Evolutionary conservation across 2,113 vertebrate genomes (phyloP).

Genomic region (Oxyruncus cristatus): DNA sequence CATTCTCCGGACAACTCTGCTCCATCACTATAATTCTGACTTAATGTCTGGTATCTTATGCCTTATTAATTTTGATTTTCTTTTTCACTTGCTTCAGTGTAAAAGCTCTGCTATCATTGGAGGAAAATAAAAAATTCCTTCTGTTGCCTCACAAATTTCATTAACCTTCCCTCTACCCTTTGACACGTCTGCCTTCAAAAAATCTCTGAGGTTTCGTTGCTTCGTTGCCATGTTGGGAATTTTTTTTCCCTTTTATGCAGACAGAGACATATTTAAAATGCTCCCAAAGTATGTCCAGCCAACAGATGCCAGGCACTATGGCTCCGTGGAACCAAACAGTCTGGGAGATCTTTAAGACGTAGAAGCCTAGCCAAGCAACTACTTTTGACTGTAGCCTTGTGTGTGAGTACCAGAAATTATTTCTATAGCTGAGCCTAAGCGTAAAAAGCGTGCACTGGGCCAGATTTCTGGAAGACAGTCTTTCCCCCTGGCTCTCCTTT

Average conservation of each 20-base stretch:
- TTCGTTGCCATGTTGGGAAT: background rate
- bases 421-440: background rate
- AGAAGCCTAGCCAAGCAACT: background rate
- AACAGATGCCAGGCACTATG: background rate
- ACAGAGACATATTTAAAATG: background rate
- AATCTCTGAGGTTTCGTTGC: background rate
- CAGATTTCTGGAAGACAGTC: background rate
- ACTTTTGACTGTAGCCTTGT: background rate
- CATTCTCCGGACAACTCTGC: background rate
- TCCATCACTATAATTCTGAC: background rate
- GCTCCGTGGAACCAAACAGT: background rate
- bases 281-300: background rate
- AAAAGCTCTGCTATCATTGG: background rate
- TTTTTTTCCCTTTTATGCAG: background rate
- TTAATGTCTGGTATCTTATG: background rate
- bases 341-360: background rate
- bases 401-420: background rate
- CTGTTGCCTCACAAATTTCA: background rate
- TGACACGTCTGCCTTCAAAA: background rate
- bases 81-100: background rate
- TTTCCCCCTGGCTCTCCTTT: background rate
- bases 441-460: background rate
- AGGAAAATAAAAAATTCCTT: background rate
- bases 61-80: background rate
- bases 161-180: background rate